These are phyloP conservation scores for Spea multiplicata DNA, from an alignment of 2,113 vertebrate genomes.

Conservation along the genomic window DNA sequence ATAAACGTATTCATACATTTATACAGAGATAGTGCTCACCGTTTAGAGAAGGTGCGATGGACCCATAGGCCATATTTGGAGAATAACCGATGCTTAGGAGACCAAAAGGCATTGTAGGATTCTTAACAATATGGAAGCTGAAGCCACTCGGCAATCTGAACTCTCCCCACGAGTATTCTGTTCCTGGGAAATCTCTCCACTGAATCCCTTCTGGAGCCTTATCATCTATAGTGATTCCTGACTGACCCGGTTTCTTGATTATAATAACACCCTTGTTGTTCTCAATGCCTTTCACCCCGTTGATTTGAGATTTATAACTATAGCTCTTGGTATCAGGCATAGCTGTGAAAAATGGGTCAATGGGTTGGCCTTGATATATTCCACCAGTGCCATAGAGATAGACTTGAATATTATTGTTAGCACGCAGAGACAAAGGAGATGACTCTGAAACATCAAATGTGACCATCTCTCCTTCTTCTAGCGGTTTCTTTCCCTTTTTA, in stretches of 20 bases:
- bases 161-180: slow-evolving; percentile 15
- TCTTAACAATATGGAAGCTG: not conserved
- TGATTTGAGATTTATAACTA: not conserved
- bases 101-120: not conserved
- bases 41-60: not conserved
- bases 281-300: not conserved
- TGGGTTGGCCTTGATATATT: not conserved
- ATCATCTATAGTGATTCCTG: not conserved
- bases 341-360: not conserved
- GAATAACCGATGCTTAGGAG: not conserved
- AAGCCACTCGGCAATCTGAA: not conserved
- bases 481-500: not conserved
- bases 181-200: not conserved
- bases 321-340: not conserved
- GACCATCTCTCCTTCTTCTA: slow-evolving; percentile 9
- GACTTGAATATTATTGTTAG: not conserved
- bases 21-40: not conserved
- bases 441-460: not conserved
- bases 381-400: not conserved
- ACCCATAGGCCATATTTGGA: not conserved
- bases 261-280: not conserved
- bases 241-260: not conserved
- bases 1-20: too few relatives aligned
- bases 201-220: not conserved
- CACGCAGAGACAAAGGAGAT: not conserved